A percentile compares a stretch with the other conserved stretches of the same genome.
These are phyloP conservation scores for Syngnathus acus DNA, from an alignment of 2,797 vertebrate genomes.

Conservation along the genomic window DNA sequence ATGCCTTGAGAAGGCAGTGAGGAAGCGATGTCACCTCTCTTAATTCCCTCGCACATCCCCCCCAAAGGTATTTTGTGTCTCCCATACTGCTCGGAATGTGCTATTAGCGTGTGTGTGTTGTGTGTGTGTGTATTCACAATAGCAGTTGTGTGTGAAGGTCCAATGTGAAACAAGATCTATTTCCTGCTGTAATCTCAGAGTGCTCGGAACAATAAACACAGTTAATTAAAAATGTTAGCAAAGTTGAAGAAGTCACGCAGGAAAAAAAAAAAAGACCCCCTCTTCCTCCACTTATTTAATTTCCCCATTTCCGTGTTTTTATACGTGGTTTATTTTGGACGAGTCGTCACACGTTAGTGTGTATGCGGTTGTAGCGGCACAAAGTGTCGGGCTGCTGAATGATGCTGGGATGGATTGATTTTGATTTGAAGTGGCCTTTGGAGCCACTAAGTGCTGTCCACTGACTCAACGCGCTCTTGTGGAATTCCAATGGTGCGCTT, in stretches of 20 bases:
- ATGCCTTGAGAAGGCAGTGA: constrained; percentile 35
- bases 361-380: constrained; percentile 8
- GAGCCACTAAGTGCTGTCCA: constrained; percentile 62
- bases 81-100: constrained; percentile 16
- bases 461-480: constrained; percentile 37
- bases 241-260: constrained; percentile 52
- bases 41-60: constrained; percentile 40
- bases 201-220: constrained; percentile 62
- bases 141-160: constrained; percentile 29
- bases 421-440: constrained; percentile 68
- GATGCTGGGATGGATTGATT: constrained; percentile 56
- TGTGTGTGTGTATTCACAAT: constrained; percentile 25
- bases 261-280: constrained; percentile 25
- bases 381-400: constrained; percentile 31
- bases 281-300: constrained; percentile 13
- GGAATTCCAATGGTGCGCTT: constrained; percentile 47
- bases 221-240: constrained; percentile 62
- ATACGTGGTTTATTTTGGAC: constrained; percentile 1
- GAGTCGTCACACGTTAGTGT: constrained; percentile 2
- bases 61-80: constrained; percentile 43
- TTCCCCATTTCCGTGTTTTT: background rate
- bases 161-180: constrained; percentile 62
- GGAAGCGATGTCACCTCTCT: constrained; percentile 34
- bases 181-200: constrained; percentile 61
- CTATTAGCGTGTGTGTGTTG: background rate